Evolutionary conservation across 2,113 vertebrate genomes (phyloP), one percentile per base, ranked within the genome.

Genomic region (Amia ocellicauda): DNA sequence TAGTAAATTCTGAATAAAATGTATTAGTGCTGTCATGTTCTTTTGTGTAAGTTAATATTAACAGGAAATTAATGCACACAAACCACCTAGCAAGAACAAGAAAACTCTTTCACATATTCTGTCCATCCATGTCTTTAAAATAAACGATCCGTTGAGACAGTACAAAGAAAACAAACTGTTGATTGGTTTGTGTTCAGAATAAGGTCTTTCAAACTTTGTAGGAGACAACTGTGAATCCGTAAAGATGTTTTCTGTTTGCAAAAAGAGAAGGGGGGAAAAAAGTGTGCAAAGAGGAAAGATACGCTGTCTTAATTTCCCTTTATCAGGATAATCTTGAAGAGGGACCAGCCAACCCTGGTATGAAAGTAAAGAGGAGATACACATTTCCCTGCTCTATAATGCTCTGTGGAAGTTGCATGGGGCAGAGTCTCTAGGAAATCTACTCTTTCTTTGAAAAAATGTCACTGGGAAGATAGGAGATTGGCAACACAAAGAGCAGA

Each of bases 381-480:
- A 89, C 76, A 78, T 85, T 91, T 93, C 91, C 87, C 83, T 90
- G 88, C 80, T 87, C 80, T 78, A 89, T 90, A 93, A 92, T 94
- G 93, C 91, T 83, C 91, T 86, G 75, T 95, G 93, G 93, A 97
- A 96, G 94, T 95, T 92, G 93, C 92, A 94, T 92, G 91, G 91
- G 91, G 92, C 91, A 91, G 90, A 94, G 95, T 98, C 94, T 96
- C 94, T 94, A 97, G 95, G 96, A 99, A 99, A 99, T 97, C 90
- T 89, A 93, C 90, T 94, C 93, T 95, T 91, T 94, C 95, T 98
- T 97, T 95, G 91, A 93, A 97, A 96, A 97, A 97, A 96, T 97
- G 96, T 98, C 94, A 94, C 89, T 88, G 93, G 91, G 90, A 86
- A 93, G 93, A 93, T 94, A 93, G 89, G 86, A 99, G 96, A 99